Conservation (phyloP, 1,140 invertebrate genomes). For the Zaprionus lachaisei region DNA sequence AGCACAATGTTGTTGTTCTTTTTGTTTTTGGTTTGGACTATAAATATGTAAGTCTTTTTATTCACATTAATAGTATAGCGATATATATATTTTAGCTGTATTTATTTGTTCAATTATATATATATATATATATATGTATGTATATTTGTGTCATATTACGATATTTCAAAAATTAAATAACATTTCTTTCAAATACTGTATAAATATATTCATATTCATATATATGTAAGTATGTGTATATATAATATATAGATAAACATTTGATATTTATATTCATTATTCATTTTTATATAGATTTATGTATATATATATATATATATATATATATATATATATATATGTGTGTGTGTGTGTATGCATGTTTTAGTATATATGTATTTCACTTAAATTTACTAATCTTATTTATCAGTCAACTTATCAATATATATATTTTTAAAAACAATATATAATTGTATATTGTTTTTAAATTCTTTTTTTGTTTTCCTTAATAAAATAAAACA, state of each 20-base stretch:
- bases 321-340: constrained; percentile 1
- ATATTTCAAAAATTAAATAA: background rate
- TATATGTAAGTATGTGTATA: constrained; percentile 15
- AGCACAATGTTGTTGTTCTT: constrained; percentile 51
- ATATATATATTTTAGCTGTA: constrained; percentile 27
- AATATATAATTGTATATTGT: no score
- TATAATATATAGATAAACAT: constrained; percentile 10
- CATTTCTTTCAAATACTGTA: background rate
- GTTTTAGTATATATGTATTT: constrained; percentile 32
- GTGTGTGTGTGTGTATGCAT: background rate
- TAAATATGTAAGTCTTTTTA: constrained; percentile 76
- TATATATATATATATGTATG: constrained; percentile 31
- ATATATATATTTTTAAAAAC: background rate
- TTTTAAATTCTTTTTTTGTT: no score
- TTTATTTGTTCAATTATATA: constrained; percentile 10
- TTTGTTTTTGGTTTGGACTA: constrained; percentile 50
- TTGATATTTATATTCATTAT: constrained; percentile 28
- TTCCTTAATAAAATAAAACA: no score
- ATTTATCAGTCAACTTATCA: constrained; percentile 70
- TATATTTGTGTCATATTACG: constrained; percentile 17
- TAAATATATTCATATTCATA: constrained; percentile 11
- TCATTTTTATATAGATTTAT: background rate
- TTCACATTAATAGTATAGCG: constrained; percentile 67
- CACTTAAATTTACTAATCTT: constrained; percentile 56
- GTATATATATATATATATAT: constrained; percentile 1